These are phyloP conservation scores for Cosmopolites sordidus DNA, from an alignment of 2,888 invertebrate species.

Conservation along the genomic window DNA sequence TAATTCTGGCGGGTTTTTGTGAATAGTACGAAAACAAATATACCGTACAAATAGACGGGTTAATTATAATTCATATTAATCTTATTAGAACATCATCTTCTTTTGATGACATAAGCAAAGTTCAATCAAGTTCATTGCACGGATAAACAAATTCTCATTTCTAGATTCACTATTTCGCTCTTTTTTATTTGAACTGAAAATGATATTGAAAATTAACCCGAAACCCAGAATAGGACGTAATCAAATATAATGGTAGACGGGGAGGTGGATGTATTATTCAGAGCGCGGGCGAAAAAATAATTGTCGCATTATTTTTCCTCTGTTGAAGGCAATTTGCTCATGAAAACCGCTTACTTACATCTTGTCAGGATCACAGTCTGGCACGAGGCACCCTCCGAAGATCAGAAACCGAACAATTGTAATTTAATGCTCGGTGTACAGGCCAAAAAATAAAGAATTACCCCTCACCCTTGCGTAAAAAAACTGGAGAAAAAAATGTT, in stretches of 20 bases:
- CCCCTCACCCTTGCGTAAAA: constrained; percentile 28
- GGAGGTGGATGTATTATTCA: background rate
- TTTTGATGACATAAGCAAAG: no score
- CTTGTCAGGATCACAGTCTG: constrained; percentile 36
- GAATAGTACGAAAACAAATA: no score
- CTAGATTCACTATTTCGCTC: no score
- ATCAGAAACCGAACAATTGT: constrained; percentile 34
- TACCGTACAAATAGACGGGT: no score
- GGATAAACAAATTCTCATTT: no score
- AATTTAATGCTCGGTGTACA: constrained; percentile 36
- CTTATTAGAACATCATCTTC: no score
- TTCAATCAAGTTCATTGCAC: no score
- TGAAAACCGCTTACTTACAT: constrained; percentile 27
- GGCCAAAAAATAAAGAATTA: constrained; percentile 22
- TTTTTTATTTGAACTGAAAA: no score
- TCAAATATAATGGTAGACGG: background rate
- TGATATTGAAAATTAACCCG: no score
- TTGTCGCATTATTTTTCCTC: constrained; percentile 27
- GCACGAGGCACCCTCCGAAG: constrained; percentile 32
- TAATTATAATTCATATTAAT: no score
- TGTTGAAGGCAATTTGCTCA: constrained; percentile 12
- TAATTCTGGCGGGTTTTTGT: no score
- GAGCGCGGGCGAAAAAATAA: constrained; percentile 8
- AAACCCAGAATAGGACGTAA: background rate
- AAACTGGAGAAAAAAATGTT: no score